Base-by-base conservation (phyloP, 1,140 invertebrate species). In the Spodoptera frugiperda region DNA sequence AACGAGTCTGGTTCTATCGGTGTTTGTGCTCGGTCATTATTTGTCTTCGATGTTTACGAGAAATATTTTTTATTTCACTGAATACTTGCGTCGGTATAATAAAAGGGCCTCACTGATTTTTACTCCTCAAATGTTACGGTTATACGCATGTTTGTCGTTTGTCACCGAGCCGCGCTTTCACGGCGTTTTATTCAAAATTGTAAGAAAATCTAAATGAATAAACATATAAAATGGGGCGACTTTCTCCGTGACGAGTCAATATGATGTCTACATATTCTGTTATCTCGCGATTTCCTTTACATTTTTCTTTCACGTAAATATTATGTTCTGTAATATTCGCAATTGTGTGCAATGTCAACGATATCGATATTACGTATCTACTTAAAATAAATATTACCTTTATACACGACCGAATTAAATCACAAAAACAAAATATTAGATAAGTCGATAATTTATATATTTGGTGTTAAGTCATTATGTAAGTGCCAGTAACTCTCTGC, bases 11-110 rank as follows among this genome's bases (percentile, higher is more conserved):
- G 46, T 33, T 73, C 51, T 71, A 55, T 71, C 2, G 49, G 49
- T 71, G 49, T 71, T 71, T 71, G 49, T 71, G 68, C 30, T 44
- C 68, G 14, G 68, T 57, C 68, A 44, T 71, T 71, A 71, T 71
- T 55, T 55, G 17, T 71, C 8, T 72, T 30, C 17, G 15, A 48
- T 61, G 55, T 49, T 73, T 73, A 61, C 55, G 55, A 46, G 55
- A 49, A 51, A 49, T 73, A 33, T 61, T 73, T 57, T 73, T 73
- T 73, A 59, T 73, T 61, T 59, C 55, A 59, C 9, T 59, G 44
- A 71, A 71, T 57, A 44, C 53, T 55, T 14, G 21, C 53, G 21
- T 21, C 21, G 10, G 6, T 71, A 14, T 55, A 68, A 55, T 71
- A 57, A 71, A 65, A 12, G 61, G 11, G 68, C 25, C 33, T 70